Conservation (phyloP, 2,113 vertebrate species). For the Urocolius indicus region DNA sequence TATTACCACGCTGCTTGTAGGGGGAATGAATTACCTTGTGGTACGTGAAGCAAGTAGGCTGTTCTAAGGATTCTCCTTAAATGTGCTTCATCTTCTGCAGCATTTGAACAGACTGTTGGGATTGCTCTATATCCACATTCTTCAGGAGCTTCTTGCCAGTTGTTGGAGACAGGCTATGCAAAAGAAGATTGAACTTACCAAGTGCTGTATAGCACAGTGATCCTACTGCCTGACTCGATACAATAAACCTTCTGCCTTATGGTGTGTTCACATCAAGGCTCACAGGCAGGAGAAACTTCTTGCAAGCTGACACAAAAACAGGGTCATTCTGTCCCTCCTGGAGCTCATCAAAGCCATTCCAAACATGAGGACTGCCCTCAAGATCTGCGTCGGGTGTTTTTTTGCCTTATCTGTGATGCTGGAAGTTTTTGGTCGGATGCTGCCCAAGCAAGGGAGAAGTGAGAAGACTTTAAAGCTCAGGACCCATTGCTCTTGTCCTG, state of each 20-base stretch:
- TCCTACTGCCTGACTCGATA: not conserved
- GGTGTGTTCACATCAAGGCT: no score
- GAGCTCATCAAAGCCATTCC: not conserved
- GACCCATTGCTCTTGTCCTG: not conserved
- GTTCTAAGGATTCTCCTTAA: slow-evolving; percentile 41
- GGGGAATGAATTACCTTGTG: slow-evolving; percentile 29
- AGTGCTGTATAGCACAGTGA: not conserved
- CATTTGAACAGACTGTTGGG: not conserved
- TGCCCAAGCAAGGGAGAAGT: not conserved
- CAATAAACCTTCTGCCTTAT: not conserved
- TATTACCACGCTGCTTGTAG: not conserved
- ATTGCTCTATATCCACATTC: not conserved
- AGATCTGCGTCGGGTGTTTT: not conserved
- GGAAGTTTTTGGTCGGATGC: not conserved
- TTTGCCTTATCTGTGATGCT: not conserved
- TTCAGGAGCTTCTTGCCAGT: not conserved
- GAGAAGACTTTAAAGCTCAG: not conserved
- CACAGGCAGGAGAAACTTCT: not conserved
- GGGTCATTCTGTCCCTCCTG: not conserved
- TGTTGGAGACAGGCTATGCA: not conserved
- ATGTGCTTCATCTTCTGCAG: slow-evolving; percentile 14
- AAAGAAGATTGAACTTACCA: not conserved
- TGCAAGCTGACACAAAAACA: not conserved
- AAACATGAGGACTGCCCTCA: not conserved
- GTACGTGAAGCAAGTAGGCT: not conserved